Evolutionary conservation across 2,113 vertebrate species (phyloP).

Genomic region (Hypanus sabinus): DNA sequence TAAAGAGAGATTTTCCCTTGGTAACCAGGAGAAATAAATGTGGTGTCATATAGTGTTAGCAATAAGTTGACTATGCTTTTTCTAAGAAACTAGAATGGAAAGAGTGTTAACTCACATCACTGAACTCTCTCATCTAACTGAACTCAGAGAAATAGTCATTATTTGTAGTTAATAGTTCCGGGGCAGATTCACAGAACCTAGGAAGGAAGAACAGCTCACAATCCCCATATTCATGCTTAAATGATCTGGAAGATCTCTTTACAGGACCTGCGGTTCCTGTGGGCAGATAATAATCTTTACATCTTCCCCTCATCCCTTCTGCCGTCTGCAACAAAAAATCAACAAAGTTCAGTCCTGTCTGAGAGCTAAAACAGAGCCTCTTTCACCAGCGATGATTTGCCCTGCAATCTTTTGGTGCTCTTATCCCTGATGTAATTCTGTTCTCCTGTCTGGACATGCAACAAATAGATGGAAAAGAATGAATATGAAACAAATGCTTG

Average conservation of each 20-base stretch:
- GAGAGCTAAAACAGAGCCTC: neutral
- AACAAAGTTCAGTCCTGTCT: slow-evolving; percentile 34
- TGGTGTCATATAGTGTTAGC: too few species aligned
- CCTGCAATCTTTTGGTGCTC: slow-evolving; percentile 5
- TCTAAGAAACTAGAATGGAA: neutral
- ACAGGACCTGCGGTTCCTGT: slow-evolving; percentile 36
- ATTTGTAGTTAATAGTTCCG: neutral
- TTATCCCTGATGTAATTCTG: slow-evolving; percentile 9
- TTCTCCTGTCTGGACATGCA: slow-evolving; percentile 17
- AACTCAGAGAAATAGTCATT: neutral
- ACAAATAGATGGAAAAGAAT: slow-evolving; percentile 14
- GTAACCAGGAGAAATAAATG: too few species aligned
- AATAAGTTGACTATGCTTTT: neutral
- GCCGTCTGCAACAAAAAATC: slow-evolving; percentile 30
- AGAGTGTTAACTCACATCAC: neutral
- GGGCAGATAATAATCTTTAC: slow-evolving; percentile 25
- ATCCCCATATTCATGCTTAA: neutral
- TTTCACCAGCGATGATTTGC: slow-evolving; percentile 19
- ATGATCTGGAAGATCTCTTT: slow-evolving; percentile 20
- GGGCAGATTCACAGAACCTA: neutral
- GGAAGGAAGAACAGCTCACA: neutral
- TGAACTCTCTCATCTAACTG: neutral
- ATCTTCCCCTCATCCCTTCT: slow-evolving; percentile 33
- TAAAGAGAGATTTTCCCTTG: neutral
- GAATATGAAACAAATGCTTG: slow-evolving; percentile 2